A percentile compares a stretch with the other conserved stretches of the same genome.
These are phyloP conservation scores for Camelus dromedarius DNA, from an alignment of 2,113 vertebrate species.

Conservation along the genomic window DNA sequence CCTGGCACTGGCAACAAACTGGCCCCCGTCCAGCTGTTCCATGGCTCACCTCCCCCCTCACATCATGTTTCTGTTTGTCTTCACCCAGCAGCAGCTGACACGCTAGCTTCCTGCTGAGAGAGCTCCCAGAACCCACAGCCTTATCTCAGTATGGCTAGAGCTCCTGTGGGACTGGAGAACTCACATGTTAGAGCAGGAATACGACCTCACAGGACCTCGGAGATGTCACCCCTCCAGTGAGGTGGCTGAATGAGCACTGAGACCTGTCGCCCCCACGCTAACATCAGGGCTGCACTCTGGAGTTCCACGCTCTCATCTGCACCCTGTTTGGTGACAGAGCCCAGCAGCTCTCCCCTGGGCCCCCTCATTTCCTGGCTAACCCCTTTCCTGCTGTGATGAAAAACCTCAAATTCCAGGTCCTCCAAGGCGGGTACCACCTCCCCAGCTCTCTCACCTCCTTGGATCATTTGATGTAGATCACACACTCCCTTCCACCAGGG, in stretches of 20 bases:
- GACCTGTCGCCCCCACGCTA: not conserved
- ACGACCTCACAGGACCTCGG: not conserved
- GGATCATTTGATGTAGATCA: not conserved
- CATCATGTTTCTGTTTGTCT: not conserved
- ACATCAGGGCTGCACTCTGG: not conserved
- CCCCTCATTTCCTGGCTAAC: not conserved
- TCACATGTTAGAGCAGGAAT: not conserved
- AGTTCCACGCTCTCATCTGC: not conserved
- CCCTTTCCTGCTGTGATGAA: not conserved
- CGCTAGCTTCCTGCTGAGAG: not conserved
- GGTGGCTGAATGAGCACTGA: not conserved
- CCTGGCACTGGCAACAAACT: not conserved
- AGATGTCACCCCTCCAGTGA: not conserved
- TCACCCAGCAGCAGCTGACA: not conserved
- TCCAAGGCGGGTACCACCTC: not conserved
- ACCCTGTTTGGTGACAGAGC: not conserved
- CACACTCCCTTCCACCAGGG: not conserved
- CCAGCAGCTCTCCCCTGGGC: rapidly evolving
- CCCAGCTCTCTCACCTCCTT: not conserved
- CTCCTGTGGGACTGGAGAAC: not conserved
- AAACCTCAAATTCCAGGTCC: not conserved
- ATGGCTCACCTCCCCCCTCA: rapidly evolving
- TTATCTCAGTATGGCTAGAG: not conserved
- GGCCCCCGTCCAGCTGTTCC: not conserved
- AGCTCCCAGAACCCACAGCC: not conserved